Conservation (phyloP, 2,113 vertebrate genomes). For the Lepus americanus region DNA sequence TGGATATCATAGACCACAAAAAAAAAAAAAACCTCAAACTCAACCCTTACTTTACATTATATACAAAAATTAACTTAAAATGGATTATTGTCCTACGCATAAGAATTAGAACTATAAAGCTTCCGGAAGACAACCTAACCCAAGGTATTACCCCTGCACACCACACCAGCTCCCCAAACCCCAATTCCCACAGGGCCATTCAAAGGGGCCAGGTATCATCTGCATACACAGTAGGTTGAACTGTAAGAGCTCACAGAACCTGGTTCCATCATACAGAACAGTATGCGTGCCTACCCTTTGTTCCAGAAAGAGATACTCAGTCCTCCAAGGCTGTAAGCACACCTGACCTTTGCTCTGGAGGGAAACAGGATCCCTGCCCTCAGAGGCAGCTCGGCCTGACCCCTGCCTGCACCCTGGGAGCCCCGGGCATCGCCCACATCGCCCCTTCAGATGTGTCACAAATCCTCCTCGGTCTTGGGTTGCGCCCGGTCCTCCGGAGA, state of each 20-base stretch:
- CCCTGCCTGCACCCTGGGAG: background rate
- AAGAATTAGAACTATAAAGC: background rate
- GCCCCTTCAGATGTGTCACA: background rate
- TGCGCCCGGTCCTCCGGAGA: background rate
- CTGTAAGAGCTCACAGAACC: background rate
- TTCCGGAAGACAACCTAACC: background rate
- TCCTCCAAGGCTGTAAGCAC: background rate
- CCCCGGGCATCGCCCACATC: background rate
- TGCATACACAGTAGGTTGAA: background rate
- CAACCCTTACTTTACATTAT: background rate
- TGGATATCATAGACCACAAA: background rate
- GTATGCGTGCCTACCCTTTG: background rate
- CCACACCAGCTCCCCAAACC: background rate
- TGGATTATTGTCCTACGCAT: background rate
- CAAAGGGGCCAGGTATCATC: background rate
- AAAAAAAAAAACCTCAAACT: background rate
- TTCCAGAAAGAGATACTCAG: background rate
- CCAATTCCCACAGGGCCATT: background rate
- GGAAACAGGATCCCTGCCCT: background rate
- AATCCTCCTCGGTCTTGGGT: background rate
- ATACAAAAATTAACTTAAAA: conserved; percentile 39
- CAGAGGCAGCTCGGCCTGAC: background rate
- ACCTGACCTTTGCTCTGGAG: background rate
- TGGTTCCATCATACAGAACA: background rate
- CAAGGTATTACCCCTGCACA: no score